Conservation (phyloP, 1,140 invertebrate genomes). For the Dreissena rostriformis region DNA sequence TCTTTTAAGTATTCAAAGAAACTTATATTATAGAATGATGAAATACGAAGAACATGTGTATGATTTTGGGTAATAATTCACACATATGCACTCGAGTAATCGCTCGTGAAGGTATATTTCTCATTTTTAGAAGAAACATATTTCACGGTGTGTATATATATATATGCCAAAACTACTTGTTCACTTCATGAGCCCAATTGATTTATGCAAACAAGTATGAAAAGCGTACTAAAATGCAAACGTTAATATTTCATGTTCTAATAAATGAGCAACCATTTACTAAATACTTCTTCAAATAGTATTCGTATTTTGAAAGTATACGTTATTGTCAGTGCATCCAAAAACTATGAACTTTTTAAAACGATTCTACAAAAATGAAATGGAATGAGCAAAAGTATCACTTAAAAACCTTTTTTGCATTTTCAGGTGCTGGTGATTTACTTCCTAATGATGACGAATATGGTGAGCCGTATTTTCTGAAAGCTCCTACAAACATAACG, state of each 20-base stretch:
- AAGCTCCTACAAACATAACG: constrained; percentile 50
- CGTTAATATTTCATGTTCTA: neutral
- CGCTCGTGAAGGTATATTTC: too few relatives aligned
- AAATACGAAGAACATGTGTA: too few relatives aligned
- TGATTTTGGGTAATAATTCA: too few relatives aligned
- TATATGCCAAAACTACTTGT: neutral
- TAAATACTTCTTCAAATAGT: neutral
- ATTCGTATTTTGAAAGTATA: neutral
- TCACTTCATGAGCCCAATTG: neutral
- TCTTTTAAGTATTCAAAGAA: too few relatives aligned
- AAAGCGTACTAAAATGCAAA: neutral
- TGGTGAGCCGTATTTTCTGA: constrained; percentile 44
- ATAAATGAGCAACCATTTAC: neutral
- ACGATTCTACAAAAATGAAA: too few relatives aligned
- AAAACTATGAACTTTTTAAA: neutral
- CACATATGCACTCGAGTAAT: too few relatives aligned
- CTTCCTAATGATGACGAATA: constrained; percentile 4
- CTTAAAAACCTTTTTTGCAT: neutral
- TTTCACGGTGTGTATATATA: too few relatives aligned
- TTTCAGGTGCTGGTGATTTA: constrained; percentile 23
- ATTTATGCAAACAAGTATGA: neutral
- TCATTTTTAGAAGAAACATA: too few relatives aligned
- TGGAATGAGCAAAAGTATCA: neutral
- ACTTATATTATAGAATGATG: too few relatives aligned
- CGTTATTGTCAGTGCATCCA: neutral